Base-by-base conservation (phyloP, 1,140 invertebrate genomes). In the Bombus huntii region DNA sequence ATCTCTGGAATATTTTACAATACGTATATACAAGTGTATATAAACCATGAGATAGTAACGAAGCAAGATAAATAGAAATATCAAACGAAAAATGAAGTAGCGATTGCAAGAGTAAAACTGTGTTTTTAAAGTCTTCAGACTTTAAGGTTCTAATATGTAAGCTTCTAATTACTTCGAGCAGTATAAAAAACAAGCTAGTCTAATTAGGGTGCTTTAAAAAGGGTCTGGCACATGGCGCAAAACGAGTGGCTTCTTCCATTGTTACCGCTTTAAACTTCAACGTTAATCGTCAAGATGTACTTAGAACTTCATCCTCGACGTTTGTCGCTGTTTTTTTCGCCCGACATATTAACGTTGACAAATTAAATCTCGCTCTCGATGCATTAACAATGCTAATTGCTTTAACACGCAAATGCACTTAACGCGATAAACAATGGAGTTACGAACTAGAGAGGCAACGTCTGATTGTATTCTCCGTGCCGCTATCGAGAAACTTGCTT, bases 391-490 rank as follows among this genome's bases (percentile, higher is more conserved):
- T 44, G 39, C 57, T 47, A 42, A 47, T 76, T 28, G 13, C 25
- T 34, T 39, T n/a, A 59, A 62, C 53, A 76, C 34, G 74, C 53
- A 10, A 18, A 39, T 76, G 53, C 37, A 39, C 68, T 81, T 53
- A 37, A 42, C 37, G 18, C 39, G n/a, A 37, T 57, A 81, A 71
- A 81, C 68, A 72, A 81, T 31, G 6, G 18, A 34, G 47, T 72
- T 31, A 13, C 1, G 15, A n/a, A 57, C 18, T 31, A 42, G 28
- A 53, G 28, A 53, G 53, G 47, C 42, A 31, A 59, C 37, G 82
- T 77, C 74, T 25, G 31, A 34, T 37, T 57, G 66, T 53, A 62
- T 84, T 83, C 72, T 75, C 73, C 47, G 31, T 73, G 37, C 28
- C 18, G 47, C 18, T 53, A 53, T 53, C 47, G 18, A 22, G n/a